phyloP scores from a whole-genome alignment of 2,113 vertebrate species.

The Narcine bancroftii region DNA sequence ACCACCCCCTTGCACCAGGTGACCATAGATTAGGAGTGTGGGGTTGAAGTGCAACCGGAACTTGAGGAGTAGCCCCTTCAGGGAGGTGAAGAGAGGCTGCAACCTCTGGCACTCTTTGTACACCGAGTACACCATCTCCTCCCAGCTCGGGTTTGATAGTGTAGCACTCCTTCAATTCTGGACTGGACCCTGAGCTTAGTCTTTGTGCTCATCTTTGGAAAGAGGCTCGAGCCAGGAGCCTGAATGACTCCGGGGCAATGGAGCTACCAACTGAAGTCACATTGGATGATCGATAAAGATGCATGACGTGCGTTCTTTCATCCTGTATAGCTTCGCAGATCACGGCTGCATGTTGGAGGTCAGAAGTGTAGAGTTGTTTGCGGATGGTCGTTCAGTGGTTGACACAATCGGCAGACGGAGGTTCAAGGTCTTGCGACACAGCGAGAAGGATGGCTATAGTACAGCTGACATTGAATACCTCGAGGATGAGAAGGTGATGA shows the following conservation, averaged over 20 bases:
- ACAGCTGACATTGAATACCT: conserved; percentile 71
- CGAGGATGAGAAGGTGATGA: conserved; percentile 62
- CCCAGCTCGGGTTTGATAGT: no score
- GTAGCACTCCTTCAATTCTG: not conserved
- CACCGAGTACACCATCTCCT: no score
- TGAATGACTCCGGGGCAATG: not conserved
- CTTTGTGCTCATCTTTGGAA: not conserved
- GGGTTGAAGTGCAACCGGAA: no score
- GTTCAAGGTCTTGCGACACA: conserved; percentile 64
- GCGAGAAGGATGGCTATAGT: conserved; percentile 67
- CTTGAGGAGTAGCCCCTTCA: no score
- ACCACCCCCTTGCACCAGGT: no score
- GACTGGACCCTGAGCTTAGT: not conserved
- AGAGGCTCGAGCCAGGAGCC: not conserved
- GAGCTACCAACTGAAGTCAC: not conserved
- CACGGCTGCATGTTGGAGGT: conserved; percentile 72
- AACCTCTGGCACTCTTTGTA: no score
- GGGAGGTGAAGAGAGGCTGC: no score
- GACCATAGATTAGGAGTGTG: no score
- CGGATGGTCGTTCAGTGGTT: conserved; percentile 68
- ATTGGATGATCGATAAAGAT: not conserved
- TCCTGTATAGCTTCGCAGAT: conserved; percentile 63
- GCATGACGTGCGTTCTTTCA: not conserved
- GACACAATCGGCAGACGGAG: conserved; percentile 68
- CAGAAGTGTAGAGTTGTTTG: conserved; percentile 67